Evolutionary conservation across 2,797 vertebrate species (phyloP).

Genomic region (Uromys caudimaculatus): DNA sequence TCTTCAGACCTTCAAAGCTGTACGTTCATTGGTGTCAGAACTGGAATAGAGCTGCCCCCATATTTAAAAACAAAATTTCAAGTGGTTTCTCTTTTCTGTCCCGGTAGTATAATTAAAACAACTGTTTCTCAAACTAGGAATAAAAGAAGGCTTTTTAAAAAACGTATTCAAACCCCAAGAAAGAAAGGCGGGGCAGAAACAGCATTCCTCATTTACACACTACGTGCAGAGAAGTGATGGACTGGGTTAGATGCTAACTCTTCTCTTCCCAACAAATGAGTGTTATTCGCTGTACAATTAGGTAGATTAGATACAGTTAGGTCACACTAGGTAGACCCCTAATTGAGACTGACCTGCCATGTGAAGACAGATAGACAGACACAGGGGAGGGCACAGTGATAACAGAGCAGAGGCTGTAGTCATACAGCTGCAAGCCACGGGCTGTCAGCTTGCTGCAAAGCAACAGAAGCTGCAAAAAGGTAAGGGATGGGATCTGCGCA

Average conservation of each 20-base stretch:
- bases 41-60: neutral
- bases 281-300: neutral
- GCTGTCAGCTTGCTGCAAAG: no score
- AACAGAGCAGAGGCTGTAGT: neutral
- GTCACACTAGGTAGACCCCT: neutral
- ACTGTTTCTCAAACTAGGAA: constrained; percentile 4
- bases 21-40: neutral
- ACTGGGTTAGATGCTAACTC: neutral
- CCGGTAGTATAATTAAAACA: constrained; percentile 26
- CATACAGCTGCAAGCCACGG: neutral
- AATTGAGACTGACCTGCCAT: neutral
- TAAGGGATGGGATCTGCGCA: neutral
- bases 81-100: neutral
- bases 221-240: neutral
- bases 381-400: neutral
- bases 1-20: constrained; percentile 3
- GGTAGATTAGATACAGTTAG: neutral
- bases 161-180: neutral
- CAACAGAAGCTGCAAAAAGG: neutral
- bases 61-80: constrained; percentile 51
- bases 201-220: neutral
- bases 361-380: constrained; percentile 38
- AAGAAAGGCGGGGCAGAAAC: neutral
- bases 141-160: constrained; percentile 41
- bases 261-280: no score